A percentile compares a stretch with the other conserved stretches of the same genome.
Evolutionary conservation across 2,113 vertebrate genomes (phyloP).

Genomic region (Syngnathoides biaculeatus): DNA sequence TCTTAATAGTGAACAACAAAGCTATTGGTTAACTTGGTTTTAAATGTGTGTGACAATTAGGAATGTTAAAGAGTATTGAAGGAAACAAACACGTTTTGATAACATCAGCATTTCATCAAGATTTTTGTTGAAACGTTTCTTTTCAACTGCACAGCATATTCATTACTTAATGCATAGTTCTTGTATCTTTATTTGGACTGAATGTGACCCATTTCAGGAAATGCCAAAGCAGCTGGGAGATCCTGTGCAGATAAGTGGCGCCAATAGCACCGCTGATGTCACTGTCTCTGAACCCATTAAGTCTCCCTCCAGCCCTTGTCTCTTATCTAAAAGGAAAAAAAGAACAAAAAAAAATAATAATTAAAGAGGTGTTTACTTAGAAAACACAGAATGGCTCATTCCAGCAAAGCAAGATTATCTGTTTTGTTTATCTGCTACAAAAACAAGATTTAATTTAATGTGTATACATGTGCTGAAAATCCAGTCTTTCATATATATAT

Average conservation of each 20-base stretch:
- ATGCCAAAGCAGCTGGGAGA: conserved; percentile 64
- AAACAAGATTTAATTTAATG: not conserved
- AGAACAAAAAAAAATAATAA: conserved; percentile 5
- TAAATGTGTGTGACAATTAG: not conserved
- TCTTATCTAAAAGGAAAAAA: not conserved
- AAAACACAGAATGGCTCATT: conserved; percentile 20
- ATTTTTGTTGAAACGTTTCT: not conserved
- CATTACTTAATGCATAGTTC: not conserved
- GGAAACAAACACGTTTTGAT: not conserved
- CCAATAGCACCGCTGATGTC: conserved; percentile 55
- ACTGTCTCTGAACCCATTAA: conserved; percentile 31
- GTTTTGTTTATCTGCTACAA: not conserved
- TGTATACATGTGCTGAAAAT: not conserved
- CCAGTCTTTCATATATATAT: no score
- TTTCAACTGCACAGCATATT: not conserved
- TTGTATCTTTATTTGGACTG: conserved; percentile 16
- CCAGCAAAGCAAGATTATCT: conserved; percentile 3
- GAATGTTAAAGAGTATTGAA: not conserved
- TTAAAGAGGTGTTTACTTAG: conserved; percentile 24
- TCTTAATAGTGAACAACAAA: not conserved
- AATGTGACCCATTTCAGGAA: conserved; percentile 48
- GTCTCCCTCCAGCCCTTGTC: not conserved
- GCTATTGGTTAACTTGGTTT: not conserved
- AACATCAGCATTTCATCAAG: not conserved
- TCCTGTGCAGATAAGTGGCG: conserved; percentile 64